Conservation (phyloP, 2,113 vertebrate genomes). For the Phrynosoma platyrhinos region DNA sequence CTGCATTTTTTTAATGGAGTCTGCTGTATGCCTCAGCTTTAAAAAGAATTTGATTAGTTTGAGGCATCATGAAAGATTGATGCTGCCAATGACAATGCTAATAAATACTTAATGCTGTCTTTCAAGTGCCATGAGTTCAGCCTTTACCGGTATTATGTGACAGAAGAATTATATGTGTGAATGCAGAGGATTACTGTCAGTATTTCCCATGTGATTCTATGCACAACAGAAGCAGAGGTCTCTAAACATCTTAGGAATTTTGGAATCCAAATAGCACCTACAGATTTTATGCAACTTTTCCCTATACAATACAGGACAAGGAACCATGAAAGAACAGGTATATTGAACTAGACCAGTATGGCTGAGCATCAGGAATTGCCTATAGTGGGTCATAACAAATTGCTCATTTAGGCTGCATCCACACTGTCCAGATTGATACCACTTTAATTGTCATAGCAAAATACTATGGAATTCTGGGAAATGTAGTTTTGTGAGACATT, state of each 20-base stretch:
- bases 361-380: neutral
- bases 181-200: neutral
- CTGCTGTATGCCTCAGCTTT: neutral
- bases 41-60: slow-evolving; percentile 17
- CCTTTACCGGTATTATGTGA: neutral
- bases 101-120: slow-evolving; percentile 30
- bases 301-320: neutral
- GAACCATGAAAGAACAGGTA: neutral
- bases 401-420: no score
- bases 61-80: slow-evolving; percentile 31
- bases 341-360: neutral
- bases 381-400: neutral
- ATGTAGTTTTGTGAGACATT: no score
- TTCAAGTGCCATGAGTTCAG: neutral
- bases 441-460: no score
- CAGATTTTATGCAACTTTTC: neutral
- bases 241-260: neutral
- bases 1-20: slow-evolving; percentile 7
- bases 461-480: no score
- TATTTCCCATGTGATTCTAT: neutral
- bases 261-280: neutral
- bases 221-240: neutral
- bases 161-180: neutral
- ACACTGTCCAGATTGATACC: no score
- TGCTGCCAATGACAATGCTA: slow-evolving; percentile 12